phyloP scores from a whole-genome alignment of 2,888 invertebrate species.

The Herminia tarsipennalis region DNA sequence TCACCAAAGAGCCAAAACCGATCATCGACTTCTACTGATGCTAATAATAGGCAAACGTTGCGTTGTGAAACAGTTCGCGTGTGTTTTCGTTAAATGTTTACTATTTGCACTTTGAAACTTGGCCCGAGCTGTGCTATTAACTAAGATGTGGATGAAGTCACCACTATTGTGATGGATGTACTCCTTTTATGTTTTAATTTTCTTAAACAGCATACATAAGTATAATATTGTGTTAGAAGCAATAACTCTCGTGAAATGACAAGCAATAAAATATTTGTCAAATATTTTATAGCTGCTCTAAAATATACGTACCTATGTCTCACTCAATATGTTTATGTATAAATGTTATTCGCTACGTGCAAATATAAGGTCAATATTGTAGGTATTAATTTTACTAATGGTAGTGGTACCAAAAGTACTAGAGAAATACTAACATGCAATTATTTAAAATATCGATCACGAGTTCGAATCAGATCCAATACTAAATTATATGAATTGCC shows the following conservation, averaged over 20 bases:
- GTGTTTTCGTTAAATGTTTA: conserved; percentile 32
- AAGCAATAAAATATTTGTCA: background rate
- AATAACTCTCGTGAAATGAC: background rate
- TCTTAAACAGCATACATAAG: background rate
- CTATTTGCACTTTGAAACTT: conserved; percentile 39
- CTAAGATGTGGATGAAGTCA: conserved; percentile 43
- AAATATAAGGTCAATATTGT: too few species aligned
- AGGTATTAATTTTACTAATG: too few species aligned
- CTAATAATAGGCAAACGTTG: conserved; percentile 44
- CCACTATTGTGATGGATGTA: conserved; percentile 18
- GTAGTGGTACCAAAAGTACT: too few species aligned
- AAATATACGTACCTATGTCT: too few species aligned
- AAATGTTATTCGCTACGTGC: too few species aligned
- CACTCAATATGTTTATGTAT: too few species aligned
- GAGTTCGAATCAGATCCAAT: too few species aligned
- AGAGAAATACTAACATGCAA: too few species aligned
- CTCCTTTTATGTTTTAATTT: conserved; percentile 1
- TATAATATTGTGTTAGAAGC: background rate
- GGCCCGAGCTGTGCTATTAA: conserved; percentile 27
- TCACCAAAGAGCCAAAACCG: conserved; percentile 59
- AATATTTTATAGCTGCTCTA: background rate
- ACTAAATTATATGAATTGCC: too few species aligned
- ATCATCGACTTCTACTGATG: conserved; percentile 56
- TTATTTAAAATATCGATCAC: too few species aligned
- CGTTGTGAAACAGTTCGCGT: conserved; percentile 24